Percentiles rank a stretch among this genome's conserved stretches.
phyloP scores from a whole-genome alignment of 2,797 vertebrate species.

The Enteromius treurensis region DNA sequence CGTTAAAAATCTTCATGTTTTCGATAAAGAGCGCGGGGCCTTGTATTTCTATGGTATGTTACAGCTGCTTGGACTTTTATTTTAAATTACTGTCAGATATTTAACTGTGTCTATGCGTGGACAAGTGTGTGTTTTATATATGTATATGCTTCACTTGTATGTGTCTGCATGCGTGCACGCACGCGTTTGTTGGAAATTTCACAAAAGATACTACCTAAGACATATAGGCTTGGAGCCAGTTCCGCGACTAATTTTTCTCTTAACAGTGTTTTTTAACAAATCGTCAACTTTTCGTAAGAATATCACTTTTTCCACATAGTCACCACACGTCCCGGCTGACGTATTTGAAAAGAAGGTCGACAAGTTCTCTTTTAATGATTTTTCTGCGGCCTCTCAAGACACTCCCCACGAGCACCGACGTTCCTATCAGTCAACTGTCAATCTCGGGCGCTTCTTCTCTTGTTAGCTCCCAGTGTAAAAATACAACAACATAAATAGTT shows the following conservation, averaged over 20 bases:
- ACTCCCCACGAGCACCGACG: slow-evolving; percentile 25
- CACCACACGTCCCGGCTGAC: background rate
- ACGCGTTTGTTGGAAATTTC: background rate
- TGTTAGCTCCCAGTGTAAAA: slow-evolving; percentile 45
- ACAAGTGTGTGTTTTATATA: background rate
- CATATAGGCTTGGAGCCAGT: too few relatives aligned
- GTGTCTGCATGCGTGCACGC: background rate
- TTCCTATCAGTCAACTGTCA: slow-evolving; percentile 57
- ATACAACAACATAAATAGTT: slow-evolving; percentile 50
- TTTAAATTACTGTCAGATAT: background rate
- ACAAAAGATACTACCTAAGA: background rate
- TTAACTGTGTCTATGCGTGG: background rate
- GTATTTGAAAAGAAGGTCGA: slow-evolving; percentile 36
- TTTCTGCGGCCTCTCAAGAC: slow-evolving; percentile 44
- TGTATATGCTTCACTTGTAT: background rate
- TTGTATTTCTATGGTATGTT: background rate
- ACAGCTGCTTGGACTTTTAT: background rate
- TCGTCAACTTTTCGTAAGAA: background rate
- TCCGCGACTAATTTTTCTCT: background rate
- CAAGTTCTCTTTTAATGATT: slow-evolving; percentile 50
- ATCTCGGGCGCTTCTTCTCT: slow-evolving; percentile 35
- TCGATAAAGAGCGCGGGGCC: background rate
- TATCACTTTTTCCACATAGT: background rate
- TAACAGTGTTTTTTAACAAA: background rate
- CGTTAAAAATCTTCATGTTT: background rate